Evolutionary conservation across 2,113 vertebrate genomes (phyloP), one percentile per base, ranked within the genome.

Genomic region (Gymnogyps californianus): DNA sequence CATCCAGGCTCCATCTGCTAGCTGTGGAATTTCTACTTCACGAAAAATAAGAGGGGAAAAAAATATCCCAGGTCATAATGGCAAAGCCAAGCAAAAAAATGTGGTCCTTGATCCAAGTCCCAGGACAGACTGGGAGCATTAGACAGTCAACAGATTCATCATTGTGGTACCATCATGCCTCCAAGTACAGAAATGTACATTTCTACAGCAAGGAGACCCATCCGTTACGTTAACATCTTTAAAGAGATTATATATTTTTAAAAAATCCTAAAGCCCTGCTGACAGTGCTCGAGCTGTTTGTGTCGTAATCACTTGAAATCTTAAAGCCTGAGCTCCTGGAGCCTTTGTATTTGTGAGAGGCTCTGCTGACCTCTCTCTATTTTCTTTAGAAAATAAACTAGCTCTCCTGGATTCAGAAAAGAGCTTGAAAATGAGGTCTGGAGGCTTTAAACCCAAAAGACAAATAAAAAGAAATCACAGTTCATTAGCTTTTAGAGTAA

Each of bases 401-500:
- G 10, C 36, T 83, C 61, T 69, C 40, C n/a, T n/a, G 49, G 58
- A 44, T 89, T 67, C 66, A 67, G 49, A 74, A 87, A 87, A 76
- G 36, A 92, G 26, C 16, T 77, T 61, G 69, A 47, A 93, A 88
- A 93, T 92, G 28, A 89, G 49, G 54, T 66, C 70, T 93, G 75
- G 64, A 84, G 54, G 46, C 34, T 83, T 72, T 79, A 96, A 94
- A 80, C 91, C 84, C 89, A 76, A 87, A 93, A 87, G 91, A 87
- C 57, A 95, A 95, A 91, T 54, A 92, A 89, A 89, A 95, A 91
- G 36, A 87, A 83, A 82, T 69, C 70, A 91, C 79, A 95, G 70
- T 38, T 95, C 80, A 75, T 90, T 94, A 87, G 54, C 20, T 95
- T 91, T 76, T 85, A n/a, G 26, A 79, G 70, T 49, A 77, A 91